phyloP scores from a whole-genome alignment of 1,140 invertebrate genomes.

The Octopus bimaculoides region DNA sequence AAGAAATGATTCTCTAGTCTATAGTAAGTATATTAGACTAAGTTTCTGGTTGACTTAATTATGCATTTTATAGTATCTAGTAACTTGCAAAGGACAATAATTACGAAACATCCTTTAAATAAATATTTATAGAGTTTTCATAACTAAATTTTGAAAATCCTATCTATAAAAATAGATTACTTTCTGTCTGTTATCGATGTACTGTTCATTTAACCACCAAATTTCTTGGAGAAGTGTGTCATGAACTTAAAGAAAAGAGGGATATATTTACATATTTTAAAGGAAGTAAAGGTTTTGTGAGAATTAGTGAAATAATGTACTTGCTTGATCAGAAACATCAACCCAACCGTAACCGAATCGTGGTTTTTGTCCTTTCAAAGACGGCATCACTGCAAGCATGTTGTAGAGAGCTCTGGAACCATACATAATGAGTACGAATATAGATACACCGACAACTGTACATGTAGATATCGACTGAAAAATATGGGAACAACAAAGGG shows the following conservation, averaged over 20 bases:
- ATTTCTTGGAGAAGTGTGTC: background rate
- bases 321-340: conserved; percentile 57
- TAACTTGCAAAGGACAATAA: no score
- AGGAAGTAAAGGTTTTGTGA: background rate
- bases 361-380: conserved; percentile 35
- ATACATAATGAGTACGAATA: conserved; percentile 50
- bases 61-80: no score
- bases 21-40: no score
- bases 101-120: no score
- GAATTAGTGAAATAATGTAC: conserved; percentile 11
- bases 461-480: conserved; percentile 52
- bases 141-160: no score
- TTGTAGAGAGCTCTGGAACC: conserved; percentile 54
- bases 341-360: conserved; percentile 57
- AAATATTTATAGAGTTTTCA: no score
- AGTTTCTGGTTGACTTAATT: no score
- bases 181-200: background rate
- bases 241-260: background rate
- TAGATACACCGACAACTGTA: conserved; percentile 45
- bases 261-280: background rate
- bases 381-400: conserved; percentile 44
- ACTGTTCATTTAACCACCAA: background rate
- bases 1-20: no score
- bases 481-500: background rate
- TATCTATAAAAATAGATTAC: no score